phyloP scores from a whole-genome alignment of 1,140 invertebrate species.

The Aphelinus atriplicis region DNA sequence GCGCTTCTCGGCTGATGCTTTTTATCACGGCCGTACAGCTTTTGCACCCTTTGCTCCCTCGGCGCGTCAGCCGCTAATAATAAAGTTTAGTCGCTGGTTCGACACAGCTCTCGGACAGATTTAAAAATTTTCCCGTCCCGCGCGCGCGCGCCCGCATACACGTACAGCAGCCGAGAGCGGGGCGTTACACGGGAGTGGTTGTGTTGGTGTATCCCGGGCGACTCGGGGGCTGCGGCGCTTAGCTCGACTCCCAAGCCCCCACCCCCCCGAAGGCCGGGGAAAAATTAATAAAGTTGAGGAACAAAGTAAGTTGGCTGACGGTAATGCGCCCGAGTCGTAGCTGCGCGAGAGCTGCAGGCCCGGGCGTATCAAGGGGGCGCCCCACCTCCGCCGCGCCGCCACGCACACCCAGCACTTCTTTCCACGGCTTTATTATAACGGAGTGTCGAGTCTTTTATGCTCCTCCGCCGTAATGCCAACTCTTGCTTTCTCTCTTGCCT shows the following conservation, averaged over 20 bases:
- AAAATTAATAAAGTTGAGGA: conserved; percentile 69
- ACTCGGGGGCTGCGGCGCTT: too few relatives aligned
- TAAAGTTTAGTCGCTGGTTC: conserved; percentile 65
- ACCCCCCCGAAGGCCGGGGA: conserved; percentile 60
- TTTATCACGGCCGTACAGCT: too few relatives aligned
- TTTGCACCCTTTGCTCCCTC: too few relatives aligned
- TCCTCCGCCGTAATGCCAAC: too few relatives aligned
- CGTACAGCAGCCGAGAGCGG: too few relatives aligned
- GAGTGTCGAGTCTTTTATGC: conserved; percentile 65
- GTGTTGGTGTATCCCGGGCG: too few relatives aligned
- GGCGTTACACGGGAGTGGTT: too few relatives aligned
- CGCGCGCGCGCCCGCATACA: too few relatives aligned
- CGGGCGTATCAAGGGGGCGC: not conserved
- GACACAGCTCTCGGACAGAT: conserved; percentile 66
- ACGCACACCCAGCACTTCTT: conserved; percentile 27
- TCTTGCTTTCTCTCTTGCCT: too few relatives aligned
- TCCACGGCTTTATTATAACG: conserved; percentile 64
- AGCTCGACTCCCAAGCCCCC: not conserved
- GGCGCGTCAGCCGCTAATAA: conserved; percentile 56
- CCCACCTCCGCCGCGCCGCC: conserved; percentile 40
- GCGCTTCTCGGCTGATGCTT: too few relatives aligned
- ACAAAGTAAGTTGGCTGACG: conserved; percentile 67
- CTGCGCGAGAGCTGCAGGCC: not conserved
- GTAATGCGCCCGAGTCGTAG: conserved; percentile 56
- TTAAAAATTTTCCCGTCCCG: conserved; percentile 66